Conservation (phyloP, 23 tunicate species). For the Halocynthia roretzi region DNA sequence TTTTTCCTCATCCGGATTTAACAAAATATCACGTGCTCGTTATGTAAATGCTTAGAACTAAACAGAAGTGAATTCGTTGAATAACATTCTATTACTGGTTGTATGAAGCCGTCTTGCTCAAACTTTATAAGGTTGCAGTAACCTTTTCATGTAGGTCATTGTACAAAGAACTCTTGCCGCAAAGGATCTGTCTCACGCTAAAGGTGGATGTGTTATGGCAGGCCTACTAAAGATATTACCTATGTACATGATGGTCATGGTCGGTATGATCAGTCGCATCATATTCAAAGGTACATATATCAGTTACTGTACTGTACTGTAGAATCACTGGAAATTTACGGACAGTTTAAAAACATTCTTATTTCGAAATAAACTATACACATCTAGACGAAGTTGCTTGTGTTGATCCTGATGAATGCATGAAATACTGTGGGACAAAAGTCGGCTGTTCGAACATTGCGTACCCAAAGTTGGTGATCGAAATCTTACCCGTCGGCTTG, state of each 20-base stretch:
- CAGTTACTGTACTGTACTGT: neutral
- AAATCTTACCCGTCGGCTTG: constrained; percentile 56
- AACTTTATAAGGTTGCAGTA: neutral
- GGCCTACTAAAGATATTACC: constrained; percentile 82
- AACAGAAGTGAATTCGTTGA: too few species aligned
- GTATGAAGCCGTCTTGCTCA: too few species aligned
- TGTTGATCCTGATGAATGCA: constrained; percentile 50
- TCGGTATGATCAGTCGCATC: constrained; percentile 90
- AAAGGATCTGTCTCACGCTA: constrained; percentile 72
- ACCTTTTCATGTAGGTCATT: constrained; percentile 55
- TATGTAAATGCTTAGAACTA: neutral
- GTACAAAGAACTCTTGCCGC: constrained; percentile 96
- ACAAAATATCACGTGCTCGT: too few species aligned
- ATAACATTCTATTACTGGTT: too few species aligned
- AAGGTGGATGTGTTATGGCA: constrained; percentile 93
- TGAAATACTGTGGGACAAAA: constrained; percentile 32
- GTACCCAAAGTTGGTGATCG: constrained; percentile 57
- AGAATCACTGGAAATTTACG: neutral
- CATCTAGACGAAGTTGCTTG: constrained; percentile 61
- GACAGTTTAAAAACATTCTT: neutral
- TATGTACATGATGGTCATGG: constrained; percentile 97
- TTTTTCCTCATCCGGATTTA: too few species aligned
- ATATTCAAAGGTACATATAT: constrained; percentile 40
- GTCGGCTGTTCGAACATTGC: constrained; percentile 77
- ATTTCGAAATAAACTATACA: neutral